These are phyloP conservation scores for Camponotus fellah DNA, from an alignment of 2,888 invertebrate species.

Conservation along the genomic window DNA sequence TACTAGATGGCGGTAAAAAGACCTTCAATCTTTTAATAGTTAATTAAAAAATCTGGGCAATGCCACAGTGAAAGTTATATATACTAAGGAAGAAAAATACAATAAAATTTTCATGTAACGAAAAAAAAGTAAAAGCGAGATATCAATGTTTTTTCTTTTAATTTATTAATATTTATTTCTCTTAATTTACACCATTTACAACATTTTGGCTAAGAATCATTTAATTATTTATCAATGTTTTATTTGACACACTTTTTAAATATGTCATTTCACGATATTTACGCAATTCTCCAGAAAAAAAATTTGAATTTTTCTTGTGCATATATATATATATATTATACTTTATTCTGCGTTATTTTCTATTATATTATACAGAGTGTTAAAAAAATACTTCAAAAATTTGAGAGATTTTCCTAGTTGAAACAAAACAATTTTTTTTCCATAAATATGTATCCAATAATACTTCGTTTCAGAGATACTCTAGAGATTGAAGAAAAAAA, in stretches of 20 bases:
- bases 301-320: background rate
- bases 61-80: background rate
- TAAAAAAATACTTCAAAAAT: too few relatives aligned
- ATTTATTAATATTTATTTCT: slow-evolving; percentile 31
- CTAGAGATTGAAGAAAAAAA: too few relatives aligned
- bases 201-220: background rate
- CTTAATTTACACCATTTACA: slow-evolving; percentile 13
- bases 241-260: too few relatives aligned
- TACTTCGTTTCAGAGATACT: too few relatives aligned
- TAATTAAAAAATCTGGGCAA: background rate
- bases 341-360: background rate
- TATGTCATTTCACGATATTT: background rate
- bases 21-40: background rate
- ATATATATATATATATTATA: background rate
- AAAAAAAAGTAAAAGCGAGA: slow-evolving; percentile 75
- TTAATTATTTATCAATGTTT: slow-evolving; percentile 26
- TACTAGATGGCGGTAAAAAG: too few relatives aligned
- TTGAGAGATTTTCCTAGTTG: too few relatives aligned
- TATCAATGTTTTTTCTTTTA: slow-evolving; percentile 22
- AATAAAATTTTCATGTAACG: slow-evolving; percentile 58
- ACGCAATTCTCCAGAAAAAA: background rate
- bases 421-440: too few relatives aligned
- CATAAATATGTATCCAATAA: too few relatives aligned
- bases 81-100: background rate
- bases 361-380: background rate